Evolutionary conservation across 1,140 invertebrate genomes (phyloP).

Genomic region (Philotrypesis tridentata): DNA sequence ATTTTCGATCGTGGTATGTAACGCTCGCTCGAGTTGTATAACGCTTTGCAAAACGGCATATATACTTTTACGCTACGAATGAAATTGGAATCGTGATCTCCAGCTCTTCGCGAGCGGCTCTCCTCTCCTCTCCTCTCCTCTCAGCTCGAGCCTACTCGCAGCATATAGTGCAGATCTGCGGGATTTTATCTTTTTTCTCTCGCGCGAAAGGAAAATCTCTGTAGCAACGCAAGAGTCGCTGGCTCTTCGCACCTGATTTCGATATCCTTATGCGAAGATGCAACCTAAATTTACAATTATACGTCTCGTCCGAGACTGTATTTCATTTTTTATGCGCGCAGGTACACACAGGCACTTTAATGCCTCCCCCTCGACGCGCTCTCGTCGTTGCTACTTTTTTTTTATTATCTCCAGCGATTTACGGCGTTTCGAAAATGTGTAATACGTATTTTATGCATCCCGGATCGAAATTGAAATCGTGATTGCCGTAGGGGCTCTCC

Average conservation of each 20-base stretch:
- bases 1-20: neutral
- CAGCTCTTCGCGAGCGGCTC: neutral
- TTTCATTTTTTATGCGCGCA: neutral
- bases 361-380: neutral
- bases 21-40: neutral
- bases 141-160: no score
- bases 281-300: conserved; percentile 1
- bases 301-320: neutral
- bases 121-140: neutral
- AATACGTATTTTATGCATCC: neutral
- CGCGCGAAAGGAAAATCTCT: neutral
- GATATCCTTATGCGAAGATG: neutral
- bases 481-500: conserved; percentile 1
- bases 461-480: conserved; percentile 9
- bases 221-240: neutral
- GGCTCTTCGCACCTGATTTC: neutral
- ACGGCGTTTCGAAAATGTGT: neutral
- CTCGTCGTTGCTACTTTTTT: neutral
- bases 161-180: neutral
- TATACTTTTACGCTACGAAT: neutral
- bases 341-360: neutral
- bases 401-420: neutral
- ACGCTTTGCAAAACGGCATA: neutral
- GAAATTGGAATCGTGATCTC: conserved; percentile 40
- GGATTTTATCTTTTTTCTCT: conserved; percentile 12